Evolutionary conservation across 2,888 invertebrate species (phyloP).

Genomic region (Caenorhabditis virilis): DNA sequence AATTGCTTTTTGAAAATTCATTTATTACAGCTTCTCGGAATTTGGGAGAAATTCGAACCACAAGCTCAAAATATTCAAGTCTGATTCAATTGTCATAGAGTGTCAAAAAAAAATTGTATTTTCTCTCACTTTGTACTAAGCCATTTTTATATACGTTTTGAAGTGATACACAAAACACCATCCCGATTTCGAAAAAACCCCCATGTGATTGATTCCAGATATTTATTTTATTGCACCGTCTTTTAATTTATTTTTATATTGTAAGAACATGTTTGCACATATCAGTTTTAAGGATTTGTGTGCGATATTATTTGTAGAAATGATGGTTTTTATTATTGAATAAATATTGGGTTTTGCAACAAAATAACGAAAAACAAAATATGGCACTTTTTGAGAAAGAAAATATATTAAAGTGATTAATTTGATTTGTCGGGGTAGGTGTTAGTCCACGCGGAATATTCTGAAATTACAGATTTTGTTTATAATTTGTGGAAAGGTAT

Average conservation of each 20-base stretch:
- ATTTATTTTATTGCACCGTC: too few relatives aligned
- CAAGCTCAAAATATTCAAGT: slow-evolving; percentile 83
- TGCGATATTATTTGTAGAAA: too few relatives aligned
- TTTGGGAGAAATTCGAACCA: slow-evolving; percentile 94
- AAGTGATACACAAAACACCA: too few relatives aligned
- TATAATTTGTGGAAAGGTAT: neutral
- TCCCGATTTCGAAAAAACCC: too few relatives aligned
- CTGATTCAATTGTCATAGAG: slow-evolving; percentile 15
- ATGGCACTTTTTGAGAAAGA: too few relatives aligned
- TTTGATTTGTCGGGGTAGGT: too few relatives aligned
- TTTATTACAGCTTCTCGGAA: slow-evolving; percentile 80
- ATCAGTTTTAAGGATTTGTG: neutral
- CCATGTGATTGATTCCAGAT: too few relatives aligned
- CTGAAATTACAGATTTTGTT: slow-evolving; percentile 12
- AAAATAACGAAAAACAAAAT: too few relatives aligned
- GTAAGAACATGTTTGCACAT: neutral
- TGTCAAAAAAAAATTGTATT: neutral
- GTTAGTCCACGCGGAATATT: slow-evolving; percentile 18
- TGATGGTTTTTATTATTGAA: slow-evolving; percentile 2
- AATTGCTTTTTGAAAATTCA: slow-evolving; percentile 2
- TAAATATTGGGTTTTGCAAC: neutral
- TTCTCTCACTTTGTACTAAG: neutral
- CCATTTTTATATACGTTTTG: too few relatives aligned
- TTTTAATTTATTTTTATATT: neutral
- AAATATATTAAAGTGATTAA: too few relatives aligned